Conservation (phyloP, 2,113 vertebrate genomes). For the Salvelinus alpinus region DNA sequence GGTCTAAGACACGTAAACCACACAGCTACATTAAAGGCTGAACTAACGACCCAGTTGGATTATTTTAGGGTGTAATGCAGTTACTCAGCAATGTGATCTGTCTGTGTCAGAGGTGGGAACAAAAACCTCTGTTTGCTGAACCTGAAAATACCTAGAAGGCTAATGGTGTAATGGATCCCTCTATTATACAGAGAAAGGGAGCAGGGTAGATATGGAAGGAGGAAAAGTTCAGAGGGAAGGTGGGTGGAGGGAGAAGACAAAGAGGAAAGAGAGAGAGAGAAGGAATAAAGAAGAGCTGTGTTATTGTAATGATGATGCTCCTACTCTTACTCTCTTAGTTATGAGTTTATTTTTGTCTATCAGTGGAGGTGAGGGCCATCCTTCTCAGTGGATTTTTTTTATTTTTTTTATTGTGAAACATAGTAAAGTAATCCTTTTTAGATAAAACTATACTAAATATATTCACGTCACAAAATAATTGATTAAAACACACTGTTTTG, state of each 20-base stretch:
- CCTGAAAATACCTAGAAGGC: slow-evolving; percentile 69
- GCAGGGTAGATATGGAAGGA: slow-evolving; percentile 47
- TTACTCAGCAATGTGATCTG: slow-evolving; percentile 62
- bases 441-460: no score
- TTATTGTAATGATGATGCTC: not conserved
- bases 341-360: not conserved
- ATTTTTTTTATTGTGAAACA: no score
- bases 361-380: no score
- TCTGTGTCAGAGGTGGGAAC: slow-evolving; percentile 44
- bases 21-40: not conserved
- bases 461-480: no score
- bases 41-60: not conserved
- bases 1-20: no score
- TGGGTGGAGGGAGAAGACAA: not conserved
- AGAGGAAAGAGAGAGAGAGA: not conserved
- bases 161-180: slow-evolving; percentile 75
- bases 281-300: not conserved
- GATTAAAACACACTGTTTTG: no score
- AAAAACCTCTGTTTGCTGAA: slow-evolving; percentile 57
- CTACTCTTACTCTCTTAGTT: not conserved
- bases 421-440: no score
- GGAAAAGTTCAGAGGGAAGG: not conserved
- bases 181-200: slow-evolving; percentile 63
- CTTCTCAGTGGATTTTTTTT: no score
- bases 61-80: slow-evolving; percentile 69